Percentiles rank a stretch among this genome's conserved stretches.
Conservation (phyloP, 2,888 invertebrate genomes). For the Lysandra coridon region DNA sequence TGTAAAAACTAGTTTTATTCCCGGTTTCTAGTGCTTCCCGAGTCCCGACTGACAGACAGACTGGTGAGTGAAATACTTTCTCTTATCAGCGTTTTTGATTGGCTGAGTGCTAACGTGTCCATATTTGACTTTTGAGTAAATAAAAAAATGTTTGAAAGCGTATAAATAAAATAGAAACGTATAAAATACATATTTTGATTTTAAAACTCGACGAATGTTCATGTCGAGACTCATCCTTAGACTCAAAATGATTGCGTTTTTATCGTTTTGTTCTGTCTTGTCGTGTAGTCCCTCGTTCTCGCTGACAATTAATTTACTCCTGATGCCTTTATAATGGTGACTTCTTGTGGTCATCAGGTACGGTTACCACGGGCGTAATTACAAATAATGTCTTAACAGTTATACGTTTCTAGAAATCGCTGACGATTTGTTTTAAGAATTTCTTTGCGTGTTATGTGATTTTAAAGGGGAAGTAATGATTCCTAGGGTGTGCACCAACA, state of each 20-base stretch:
- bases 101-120: too few relatives aligned
- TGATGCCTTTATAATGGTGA: constrained; percentile 20
- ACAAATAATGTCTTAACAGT: neutral
- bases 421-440: neutral
- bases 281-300: neutral
- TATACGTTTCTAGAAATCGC: neutral
- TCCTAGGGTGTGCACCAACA: too few relatives aligned
- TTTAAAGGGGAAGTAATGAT: neutral
- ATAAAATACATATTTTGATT: too few relatives aligned
- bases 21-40: too few relatives aligned
- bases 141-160: too few relatives aligned
- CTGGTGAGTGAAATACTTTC: too few relatives aligned
- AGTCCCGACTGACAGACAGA: too few relatives aligned
- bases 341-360: constrained; percentile 17
- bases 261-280: neutral
- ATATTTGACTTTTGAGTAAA: too few relatives aligned
- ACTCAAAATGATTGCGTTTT: neutral
- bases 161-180: too few relatives aligned
- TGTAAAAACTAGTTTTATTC: too few relatives aligned
- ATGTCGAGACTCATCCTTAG: neutral
- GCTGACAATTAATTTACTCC: constrained; percentile 14
- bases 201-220: neutral
- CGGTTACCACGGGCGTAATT: neutral
- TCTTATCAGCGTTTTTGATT: too few relatives aligned
- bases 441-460: neutral